Evolutionary conservation across 1,140 invertebrate species (phyloP).

Genomic region (Hormaphis cornu): DNA sequence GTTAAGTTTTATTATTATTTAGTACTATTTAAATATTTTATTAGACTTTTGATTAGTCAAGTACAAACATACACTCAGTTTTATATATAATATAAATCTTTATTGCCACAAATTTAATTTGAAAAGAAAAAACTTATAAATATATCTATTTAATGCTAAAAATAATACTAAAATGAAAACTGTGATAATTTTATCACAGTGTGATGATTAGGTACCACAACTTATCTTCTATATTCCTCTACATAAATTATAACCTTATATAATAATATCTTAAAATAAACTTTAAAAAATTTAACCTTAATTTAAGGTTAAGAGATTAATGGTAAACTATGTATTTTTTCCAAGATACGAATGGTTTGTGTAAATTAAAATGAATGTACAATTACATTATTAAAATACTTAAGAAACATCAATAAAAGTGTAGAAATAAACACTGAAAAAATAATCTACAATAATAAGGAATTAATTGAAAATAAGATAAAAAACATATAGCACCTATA

Average conservation of each 20-base stretch:
- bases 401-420: neutral
- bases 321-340: neutral
- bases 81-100: conserved; percentile 29
- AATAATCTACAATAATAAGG: neutral
- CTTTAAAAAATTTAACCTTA: neutral
- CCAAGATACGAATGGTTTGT: neutral
- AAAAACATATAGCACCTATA: neutral
- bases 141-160: conserved; percentile 12
- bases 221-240: neutral
- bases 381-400: neutral
- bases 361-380: neutral
- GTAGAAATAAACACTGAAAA: conserved; percentile 8
- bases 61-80: neutral
- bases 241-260: neutral
- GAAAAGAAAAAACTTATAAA: conserved; percentile 23
- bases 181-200: conserved; percentile 8
- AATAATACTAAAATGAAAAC: neutral
- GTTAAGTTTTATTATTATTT: neutral
- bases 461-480: neutral
- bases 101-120: conserved; percentile 29
- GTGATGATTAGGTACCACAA: conserved; percentile 16
- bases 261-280: conserved; percentile 3
- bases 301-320: conserved; percentile 1
- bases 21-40: neutral
- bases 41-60: neutral